Base-by-base conservation (phyloP, 2,113 vertebrate genomes). In the Terrapene triunguis region DNA sequence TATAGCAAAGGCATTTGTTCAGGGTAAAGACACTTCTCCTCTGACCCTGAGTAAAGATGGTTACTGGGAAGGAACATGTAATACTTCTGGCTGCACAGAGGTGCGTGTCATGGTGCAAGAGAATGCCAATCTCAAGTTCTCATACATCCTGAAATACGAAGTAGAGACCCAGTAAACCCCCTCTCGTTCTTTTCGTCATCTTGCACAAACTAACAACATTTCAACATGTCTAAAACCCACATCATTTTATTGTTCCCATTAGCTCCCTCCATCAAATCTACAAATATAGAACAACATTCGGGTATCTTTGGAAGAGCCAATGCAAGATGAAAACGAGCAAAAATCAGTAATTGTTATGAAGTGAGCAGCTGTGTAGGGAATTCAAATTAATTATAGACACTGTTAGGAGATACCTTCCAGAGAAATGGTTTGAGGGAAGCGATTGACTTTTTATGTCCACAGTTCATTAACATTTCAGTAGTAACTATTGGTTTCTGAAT, bases 31-130 rank as follows among this genome's bases (percentile, higher is more conserved):
- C 91, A 85, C 65, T 0, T 88, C 97, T 92, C 96, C 98, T 1
- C 97, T 99, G 89, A 98, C 95, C 78, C 95, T 97, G 78, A 98
- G 80, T 89, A 88, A 47, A 1, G 98, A 98, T 38, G 98, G 96
- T 62, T 98, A 89, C 97, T 99, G 99, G 99, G 98, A 98, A 89
- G 99, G 99, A 44, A 98, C 93, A 82, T 99, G 98, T 95, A 98
- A 90, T 97, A 99, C 98, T 0, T 94, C 97, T 0, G 98, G 98
- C 17, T 98, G 98, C 96, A 97, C 47, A 8, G 98, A 99, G 82
- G 96, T 99, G 47, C 98, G 96, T 0, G 98, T 99, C 86, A 98
- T 98, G 97, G 98, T 99, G 96, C 97, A 98, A 2, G 97, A 98
- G 95, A 99, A 99, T 0, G 98, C 98, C 16, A 98, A 98, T 96